These are phyloP conservation scores for Lypha dubia DNA, from an alignment of 2,888 invertebrate genomes.

Conservation along the genomic window DNA sequence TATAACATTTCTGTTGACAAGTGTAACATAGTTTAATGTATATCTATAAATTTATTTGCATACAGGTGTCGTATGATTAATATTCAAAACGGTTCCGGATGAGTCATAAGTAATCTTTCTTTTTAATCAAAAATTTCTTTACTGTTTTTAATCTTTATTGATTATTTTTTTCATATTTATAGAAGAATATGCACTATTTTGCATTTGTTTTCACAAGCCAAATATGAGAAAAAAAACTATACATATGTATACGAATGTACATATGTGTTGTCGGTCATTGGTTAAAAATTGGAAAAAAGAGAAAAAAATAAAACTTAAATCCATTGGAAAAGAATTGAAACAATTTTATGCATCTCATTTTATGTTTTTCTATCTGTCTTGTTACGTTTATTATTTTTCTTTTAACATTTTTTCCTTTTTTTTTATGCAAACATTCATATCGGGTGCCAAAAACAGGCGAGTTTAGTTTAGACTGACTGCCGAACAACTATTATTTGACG, in stretches of 20 bases:
- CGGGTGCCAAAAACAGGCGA: conserved; percentile 42
- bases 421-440: conserved; percentile 2
- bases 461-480: conserved; percentile 33
- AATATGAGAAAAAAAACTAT: neutral
- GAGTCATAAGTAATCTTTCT: neutral
- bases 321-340: neutral
- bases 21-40: too few species aligned
- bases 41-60: neutral
- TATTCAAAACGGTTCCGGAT: neutral
- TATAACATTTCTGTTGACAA: too few species aligned
- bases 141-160: neutral
- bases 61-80: neutral
- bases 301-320: neutral
- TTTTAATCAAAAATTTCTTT: neutral
- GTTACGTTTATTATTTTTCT: neutral
- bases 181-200: neutral
- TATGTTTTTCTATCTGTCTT: conserved; percentile 18
- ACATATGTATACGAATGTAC: too few species aligned
- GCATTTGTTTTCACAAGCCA: conserved; percentile 1
- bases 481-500: conserved; percentile 46
- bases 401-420: neutral
- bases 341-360: neutral
- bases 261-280: conserved; percentile 29
- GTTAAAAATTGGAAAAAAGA: neutral
- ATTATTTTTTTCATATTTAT: neutral